Evolutionary conservation across 2,113 vertebrate genomes (phyloP), one percentile per base, ranked within the genome.

Genomic region (Amazona guildingii): DNA sequence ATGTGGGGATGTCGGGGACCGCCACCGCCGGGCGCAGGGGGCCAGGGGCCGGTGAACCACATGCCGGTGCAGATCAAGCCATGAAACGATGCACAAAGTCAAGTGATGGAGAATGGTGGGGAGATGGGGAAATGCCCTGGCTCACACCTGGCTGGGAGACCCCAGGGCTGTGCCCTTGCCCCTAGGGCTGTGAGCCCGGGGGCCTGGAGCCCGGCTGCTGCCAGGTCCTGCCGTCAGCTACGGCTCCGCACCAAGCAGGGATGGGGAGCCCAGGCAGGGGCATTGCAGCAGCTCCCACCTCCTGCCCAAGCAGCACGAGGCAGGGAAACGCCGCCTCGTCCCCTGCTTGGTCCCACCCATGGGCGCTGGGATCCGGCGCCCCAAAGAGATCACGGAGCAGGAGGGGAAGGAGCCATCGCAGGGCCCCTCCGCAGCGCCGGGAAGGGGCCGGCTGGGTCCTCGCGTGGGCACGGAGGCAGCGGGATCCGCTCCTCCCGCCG

Each of bases 391-490:
- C 52, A 1, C 1, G n/a, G 89, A 79, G 86, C 66, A 19, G 54
- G 76, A 90, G 68, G 41, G 76, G 64, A 86, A 72, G 83, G 59
- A 88, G 17, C 64, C 83, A 43, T 5, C 14, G n/a, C 51, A 1
- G 73, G 62, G 82, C 77, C 90, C 51, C 87, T 80, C 54, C 2
- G 0, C 25, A 46, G 87, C 90, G 41, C 92, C 15, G 10, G 77
- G 90, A 86, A 75, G 92, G 83, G 10, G n/a, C 87, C 7, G 87
- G 74, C 90, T 63, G 94, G 84, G 73, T 43, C 87, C 94, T 82
- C 9, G 82, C 43, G 62, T 94, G 95, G 96, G 95, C 94, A 96
- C 9, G 6, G 96, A 70, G 55, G 84, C 77, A 9, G 82, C 37
- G 3, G 33, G 70, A 93, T 92, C 90, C 14, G 31, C 83, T 88